A percentile compares a stretch with the other conserved stretches of the same genome.
Evolutionary conservation across 2,888 invertebrate genomes (phyloP).

Genomic region (Tipula lateralis): DNA sequence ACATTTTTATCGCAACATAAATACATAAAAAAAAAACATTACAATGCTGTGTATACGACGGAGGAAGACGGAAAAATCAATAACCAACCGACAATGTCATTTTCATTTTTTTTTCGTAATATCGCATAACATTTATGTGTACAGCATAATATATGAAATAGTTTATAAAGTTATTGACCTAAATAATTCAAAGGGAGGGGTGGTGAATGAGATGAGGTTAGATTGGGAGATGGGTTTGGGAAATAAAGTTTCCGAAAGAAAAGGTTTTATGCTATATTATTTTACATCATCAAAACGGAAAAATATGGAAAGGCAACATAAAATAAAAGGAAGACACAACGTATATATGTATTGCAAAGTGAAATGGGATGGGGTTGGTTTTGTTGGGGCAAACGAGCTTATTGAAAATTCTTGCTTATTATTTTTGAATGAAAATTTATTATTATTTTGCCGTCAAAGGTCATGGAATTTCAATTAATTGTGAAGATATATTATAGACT

Average conservation of each 20-base stretch:
- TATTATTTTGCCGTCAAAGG: neutral
- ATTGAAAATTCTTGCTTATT: slow-evolving; percentile 7
- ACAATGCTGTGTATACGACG: neutral
- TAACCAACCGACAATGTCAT: neutral
- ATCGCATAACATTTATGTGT: neutral
- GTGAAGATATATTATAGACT: neutral
- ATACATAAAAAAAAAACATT: neutral
- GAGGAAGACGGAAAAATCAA: neutral
- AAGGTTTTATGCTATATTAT: neutral
- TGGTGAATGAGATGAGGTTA: too few relatives aligned
- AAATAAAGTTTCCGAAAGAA: neutral
- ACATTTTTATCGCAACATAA: neutral
- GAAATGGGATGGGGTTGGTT: neutral
- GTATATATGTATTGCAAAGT: too few relatives aligned
- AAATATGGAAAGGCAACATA: neutral
- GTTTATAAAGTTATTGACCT: slow-evolving; percentile 19
- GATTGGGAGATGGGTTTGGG: too few relatives aligned
- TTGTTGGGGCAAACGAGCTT: neutral
- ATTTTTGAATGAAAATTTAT: slow-evolving; percentile 11
- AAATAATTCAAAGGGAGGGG: neutral
- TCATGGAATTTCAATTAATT: neutral
- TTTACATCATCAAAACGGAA: neutral
- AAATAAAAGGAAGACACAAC: neutral
- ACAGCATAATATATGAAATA: neutral
- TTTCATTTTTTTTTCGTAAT: neutral